phyloP scores from a whole-genome alignment of 1,140 invertebrate genomes.

The Drosophila truncata region DNA sequence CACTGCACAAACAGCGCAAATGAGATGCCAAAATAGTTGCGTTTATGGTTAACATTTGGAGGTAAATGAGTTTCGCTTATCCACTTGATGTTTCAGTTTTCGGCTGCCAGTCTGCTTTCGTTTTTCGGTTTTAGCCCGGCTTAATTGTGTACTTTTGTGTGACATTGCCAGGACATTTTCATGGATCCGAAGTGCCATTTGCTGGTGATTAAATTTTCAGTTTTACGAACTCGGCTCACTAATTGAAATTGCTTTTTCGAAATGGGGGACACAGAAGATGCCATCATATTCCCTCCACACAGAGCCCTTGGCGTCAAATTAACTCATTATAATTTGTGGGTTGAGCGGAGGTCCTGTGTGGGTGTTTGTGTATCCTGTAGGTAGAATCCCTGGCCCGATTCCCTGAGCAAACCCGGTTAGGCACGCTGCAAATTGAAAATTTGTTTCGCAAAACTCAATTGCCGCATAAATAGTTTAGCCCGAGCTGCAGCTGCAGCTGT shows the following conservation, averaged over 20 bases:
- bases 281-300: conserved; percentile 24
- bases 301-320: conserved; percentile 65
- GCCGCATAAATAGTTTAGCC: conserved; percentile 74
- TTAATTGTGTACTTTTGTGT: conserved; percentile 69
- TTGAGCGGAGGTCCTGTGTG: conserved; percentile 22
- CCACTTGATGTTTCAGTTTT: conserved; percentile 46
- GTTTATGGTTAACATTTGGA: conserved; percentile 75
- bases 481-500: conserved; percentile 35
- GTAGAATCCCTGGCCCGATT: not conserved
- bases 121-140: conserved; percentile 59
- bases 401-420: conserved; percentile 46
- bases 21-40: conserved; percentile 80
- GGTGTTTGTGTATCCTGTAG: not conserved
- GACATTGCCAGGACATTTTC: conserved; percentile 58
- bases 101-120: conserved; percentile 15
- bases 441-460: conserved; percentile 64
- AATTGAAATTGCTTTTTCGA: conserved; percentile 83
- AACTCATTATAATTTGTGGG: conserved; percentile 81
- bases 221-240: conserved; percentile 60
- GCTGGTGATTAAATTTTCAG: conserved; percentile 73
- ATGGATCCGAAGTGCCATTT: conserved; percentile 46
- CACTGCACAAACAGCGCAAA: conserved; percentile 49
- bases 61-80: conserved; percentile 73
- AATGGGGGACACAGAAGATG: conserved; percentile 72
- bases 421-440: conserved; percentile 67